phyloP scores from a whole-genome alignment of 2,797 vertebrate species.

The Pseudochaenichthys georgianus region DNA sequence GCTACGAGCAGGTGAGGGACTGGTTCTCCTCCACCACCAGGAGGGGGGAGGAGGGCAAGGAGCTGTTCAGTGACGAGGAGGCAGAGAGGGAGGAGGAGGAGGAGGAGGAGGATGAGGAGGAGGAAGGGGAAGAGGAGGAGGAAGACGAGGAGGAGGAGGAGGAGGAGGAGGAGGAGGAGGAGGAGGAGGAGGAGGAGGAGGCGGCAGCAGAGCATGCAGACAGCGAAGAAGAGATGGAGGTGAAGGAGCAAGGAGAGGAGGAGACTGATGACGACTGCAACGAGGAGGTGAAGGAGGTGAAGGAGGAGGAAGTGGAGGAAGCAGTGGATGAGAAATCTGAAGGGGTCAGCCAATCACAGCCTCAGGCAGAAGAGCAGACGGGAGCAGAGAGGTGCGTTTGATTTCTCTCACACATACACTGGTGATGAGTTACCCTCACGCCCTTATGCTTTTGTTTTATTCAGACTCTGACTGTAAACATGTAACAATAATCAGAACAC shows the following conservation, averaged over 20 bases:
- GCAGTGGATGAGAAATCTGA: constrained; percentile 67
- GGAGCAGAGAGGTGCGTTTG: constrained; percentile 62
- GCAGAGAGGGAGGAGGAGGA: neutral
- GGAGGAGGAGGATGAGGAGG: neutral
- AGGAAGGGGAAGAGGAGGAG: constrained; percentile 40
- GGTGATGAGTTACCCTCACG: too few species aligned
- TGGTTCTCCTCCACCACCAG: constrained; percentile 91
- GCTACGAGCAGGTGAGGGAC: constrained; percentile 96
- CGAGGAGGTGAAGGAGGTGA: constrained; percentile 66
- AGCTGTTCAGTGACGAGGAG: constrained; percentile 82
- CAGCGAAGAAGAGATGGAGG: constrained; percentile 58
- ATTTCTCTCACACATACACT: neutral
- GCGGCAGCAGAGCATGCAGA: constrained; percentile 21
- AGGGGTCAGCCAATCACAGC: constrained; percentile 90
- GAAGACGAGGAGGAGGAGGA: fast-evolving
- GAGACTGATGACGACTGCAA: constrained; percentile 81
- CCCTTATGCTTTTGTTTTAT: too few species aligned
- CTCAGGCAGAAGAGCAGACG: constrained; percentile 89
- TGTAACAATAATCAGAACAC: too few species aligned
- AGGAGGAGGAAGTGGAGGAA: constrained; percentile 58
- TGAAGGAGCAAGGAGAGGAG: constrained; percentile 73
- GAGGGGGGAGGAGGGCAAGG: constrained; percentile 87
- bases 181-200: constrained; percentile 57
- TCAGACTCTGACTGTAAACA: too few species aligned
- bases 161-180: too few species aligned